Base-by-base conservation (phyloP, 2,888 invertebrate species). In the Nysson spinosus region DNA sequence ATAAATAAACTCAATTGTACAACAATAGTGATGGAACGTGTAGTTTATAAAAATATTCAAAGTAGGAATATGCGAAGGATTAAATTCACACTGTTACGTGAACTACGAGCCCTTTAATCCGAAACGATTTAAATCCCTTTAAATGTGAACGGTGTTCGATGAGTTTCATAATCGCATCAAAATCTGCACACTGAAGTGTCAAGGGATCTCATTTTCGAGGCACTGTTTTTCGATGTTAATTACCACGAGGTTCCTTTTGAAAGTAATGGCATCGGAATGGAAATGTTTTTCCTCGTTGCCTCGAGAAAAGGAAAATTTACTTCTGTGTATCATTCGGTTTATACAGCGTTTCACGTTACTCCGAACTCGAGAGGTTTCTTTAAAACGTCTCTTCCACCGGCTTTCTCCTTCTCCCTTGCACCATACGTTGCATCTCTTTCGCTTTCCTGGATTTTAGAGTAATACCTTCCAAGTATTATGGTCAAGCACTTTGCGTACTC, bases 201-300 rank as follows among this genome's bases (percentile, higher is more conserved):
- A 7, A 17, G 28, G 26, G 9, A 12, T 11, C 26, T 14, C 16
- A 43, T 22, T n/a, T 24, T 40, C 16, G 20, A 26, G 24, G 30
- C 52, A 14, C 30, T 50, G 40, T 35, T 50, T 56, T 32, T 42
- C 49, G 46, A 22, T 17, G 46, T 66, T 66, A 65, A 66, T 66
- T 66, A 66, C 50, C 46, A 30, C 44, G 46, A 6, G 20, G 22
- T 46, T 17, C 4, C 22, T 20, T 50, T 46, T 54, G 26, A 39
- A 26, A n/a, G 19, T 5, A 7, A 22, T 19, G 22, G 17, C n/a
- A 43, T 22, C 19, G 22, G 16, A 6, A 28, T 32, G 12, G 24
- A 52, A 24, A 14, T 19, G 32, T 40, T 39, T 46, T 32, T 43
- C 4, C 19, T n/a, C 14, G 14, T 7, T 5, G 11, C 9, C 34